A percentile compares a stretch with the other conserved stretches of the same genome.
Evolutionary conservation across 2,113 vertebrate species (phyloP).

Genomic region (Syngnathus typhle): DNA sequence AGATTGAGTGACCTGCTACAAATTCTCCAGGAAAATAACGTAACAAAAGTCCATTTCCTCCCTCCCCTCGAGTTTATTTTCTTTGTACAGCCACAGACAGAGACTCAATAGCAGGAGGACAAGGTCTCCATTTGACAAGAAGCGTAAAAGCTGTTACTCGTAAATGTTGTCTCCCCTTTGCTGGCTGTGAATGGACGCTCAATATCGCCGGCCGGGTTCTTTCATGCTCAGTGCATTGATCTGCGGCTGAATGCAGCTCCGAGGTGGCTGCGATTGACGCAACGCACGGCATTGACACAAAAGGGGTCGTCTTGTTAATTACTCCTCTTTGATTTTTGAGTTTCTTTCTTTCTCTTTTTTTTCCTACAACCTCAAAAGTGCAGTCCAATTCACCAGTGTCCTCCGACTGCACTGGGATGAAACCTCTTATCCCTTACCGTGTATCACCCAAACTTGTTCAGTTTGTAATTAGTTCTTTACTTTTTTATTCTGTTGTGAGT

Average conservation of each 20-base stretch:
- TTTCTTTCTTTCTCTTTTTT: constrained; percentile 41
- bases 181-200: constrained; percentile 61
- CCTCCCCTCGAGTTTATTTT: constrained; percentile 29
- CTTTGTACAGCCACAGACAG: constrained; percentile 36
- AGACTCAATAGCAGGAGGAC: constrained; percentile 53
- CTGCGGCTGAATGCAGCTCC: constrained; percentile 57
- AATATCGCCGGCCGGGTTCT: constrained; percentile 70
- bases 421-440: neutral
- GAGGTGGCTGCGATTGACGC: constrained; percentile 70
- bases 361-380: constrained; percentile 47
- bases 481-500: too few species aligned
- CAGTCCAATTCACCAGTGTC: constrained; percentile 39
- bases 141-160: constrained; percentile 49
- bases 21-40: constrained; percentile 3
- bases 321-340: constrained; percentile 47
- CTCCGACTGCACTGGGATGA: neutral
- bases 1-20: constrained; percentile 24
- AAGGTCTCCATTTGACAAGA: constrained; percentile 51
- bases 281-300: constrained; percentile 72
- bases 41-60: constrained; percentile 32
- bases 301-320: constrained; percentile 58
- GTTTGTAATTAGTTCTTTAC: neutral
- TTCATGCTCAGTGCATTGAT: constrained; percentile 78
- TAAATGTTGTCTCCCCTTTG: constrained; percentile 65
- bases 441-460: neutral